Evolutionary conservation across 2,113 vertebrate species (phyloP).

Genomic region (Chrysemys picta): DNA sequence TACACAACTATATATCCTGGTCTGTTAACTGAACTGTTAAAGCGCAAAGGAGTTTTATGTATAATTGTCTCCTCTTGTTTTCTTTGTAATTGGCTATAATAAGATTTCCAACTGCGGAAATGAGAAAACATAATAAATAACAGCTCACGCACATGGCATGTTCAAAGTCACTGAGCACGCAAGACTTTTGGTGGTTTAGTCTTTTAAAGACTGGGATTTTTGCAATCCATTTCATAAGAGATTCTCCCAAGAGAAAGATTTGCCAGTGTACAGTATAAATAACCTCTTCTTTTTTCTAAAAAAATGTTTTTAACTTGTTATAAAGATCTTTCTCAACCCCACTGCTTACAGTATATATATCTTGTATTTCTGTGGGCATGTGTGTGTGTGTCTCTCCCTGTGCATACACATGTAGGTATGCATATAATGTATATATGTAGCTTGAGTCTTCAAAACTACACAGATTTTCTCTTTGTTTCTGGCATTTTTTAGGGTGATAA

Average conservation of each 20-base stretch:
- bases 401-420: background rate
- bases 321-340: background rate
- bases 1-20: background rate
- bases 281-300: background rate
- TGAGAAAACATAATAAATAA: background rate
- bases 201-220: background rate
- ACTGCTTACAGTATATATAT: background rate
- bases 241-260: background rate
- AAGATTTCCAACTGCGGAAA: background rate
- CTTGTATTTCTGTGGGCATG: rapidly evolving
- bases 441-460: background rate
- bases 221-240: background rate
- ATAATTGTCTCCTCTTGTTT: background rate
- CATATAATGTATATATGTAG: background rate
- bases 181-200: background rate
- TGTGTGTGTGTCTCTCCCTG: background rate
- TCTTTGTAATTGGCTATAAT: background rate
- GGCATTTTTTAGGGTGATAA: background rate
- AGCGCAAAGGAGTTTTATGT: background rate
- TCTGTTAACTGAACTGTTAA: background rate
- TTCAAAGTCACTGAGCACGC: background rate
- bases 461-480: background rate
- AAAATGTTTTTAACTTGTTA: background rate
- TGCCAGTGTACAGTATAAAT: background rate
- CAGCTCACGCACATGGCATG: background rate